Conservation (phyloP, 2,113 vertebrate genomes). For the Puffinus mauretanicus region DNA sequence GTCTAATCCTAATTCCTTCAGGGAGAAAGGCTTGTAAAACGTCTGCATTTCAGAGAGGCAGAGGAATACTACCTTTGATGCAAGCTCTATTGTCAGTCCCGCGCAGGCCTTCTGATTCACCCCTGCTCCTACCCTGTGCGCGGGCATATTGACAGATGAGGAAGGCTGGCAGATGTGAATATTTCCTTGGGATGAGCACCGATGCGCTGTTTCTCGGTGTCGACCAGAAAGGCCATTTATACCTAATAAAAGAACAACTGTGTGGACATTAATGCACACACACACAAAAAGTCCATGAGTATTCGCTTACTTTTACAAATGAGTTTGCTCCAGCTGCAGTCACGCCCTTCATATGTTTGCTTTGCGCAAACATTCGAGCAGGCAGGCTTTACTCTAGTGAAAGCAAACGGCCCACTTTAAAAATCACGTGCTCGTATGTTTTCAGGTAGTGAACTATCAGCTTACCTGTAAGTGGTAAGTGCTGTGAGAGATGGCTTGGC, state of each 20-base stretch:
- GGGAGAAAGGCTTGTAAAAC: constrained; percentile 41
- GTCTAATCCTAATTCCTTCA: constrained; percentile 58
- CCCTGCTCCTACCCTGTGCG: not conserved
- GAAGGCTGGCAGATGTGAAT: not conserved
- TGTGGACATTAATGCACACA: not conserved
- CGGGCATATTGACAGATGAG: not conserved
- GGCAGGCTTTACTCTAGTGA: not conserved
- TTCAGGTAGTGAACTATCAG: not conserved
- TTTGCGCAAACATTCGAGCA: constrained; percentile 19
- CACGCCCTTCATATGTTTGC: constrained; percentile 17
- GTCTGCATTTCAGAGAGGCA: not conserved
- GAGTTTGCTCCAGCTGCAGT: constrained; percentile 3
- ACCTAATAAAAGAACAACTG: not conserved
- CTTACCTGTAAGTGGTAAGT: not conserved
- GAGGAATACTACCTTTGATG: constrained; percentile 39
- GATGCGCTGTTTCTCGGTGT: not conserved
- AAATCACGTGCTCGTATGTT: not conserved
- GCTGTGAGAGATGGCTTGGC: not conserved
- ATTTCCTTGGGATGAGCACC: not conserved
- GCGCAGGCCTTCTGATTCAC: not conserved
- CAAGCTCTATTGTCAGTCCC: not conserved
- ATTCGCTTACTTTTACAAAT: constrained; percentile 50
- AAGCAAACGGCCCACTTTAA: not conserved
- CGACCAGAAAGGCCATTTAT: constrained; percentile 2
- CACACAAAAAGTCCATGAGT: not conserved